Evolutionary conservation across 2,888 invertebrate genomes (phyloP), one percentile per base, ranked within the genome.

Genomic region (Drosophila eohydei): DNA sequence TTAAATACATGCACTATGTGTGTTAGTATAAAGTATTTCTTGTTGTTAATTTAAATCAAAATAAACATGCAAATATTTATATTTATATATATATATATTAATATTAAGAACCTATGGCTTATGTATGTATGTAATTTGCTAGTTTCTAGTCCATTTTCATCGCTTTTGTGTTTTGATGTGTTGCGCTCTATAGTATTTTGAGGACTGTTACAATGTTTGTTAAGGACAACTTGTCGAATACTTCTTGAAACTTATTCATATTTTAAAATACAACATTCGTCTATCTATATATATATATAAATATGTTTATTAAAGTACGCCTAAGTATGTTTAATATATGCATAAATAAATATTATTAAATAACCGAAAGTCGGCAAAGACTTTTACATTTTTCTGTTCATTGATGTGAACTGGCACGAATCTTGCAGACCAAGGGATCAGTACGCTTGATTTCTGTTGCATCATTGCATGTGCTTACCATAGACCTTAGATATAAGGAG

Each of bases 181-280:
- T n/a, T 44, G 52, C 36, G 44, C 21, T 64, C 32, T 56, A 51
- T 52, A 78, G 61, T 68, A 62, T 69, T 66, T 64, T 69, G 62
- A 65, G 80, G 69, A 74, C 69, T 76, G 80, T 79, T 79, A 59
- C 61, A 77, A 55, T 61, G 74, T 59, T 79, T 73, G 74, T 68
- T 76, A 79, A 66, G 70, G 59, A 74, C 52, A 46, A 66, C 32
- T 38, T 50, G 62, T 65, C 69, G 69, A 62, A 69, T 63, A 66
- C 52, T 69, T 69, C 75, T 69, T 56, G 40, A 62, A 69, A 62
- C 52, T 56, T 50, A 74, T 68, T 59, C 55, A 59, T 68, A 56
- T 61, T 52, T 52, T 38, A 5, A 32, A 72, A 57, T 51, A 62
- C 63, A 41, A 43, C 59, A 68, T 51, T 64, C 58, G 32, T 73